Evolutionary conservation across 2,888 invertebrate genomes (phyloP), one percentile per base, ranked within the genome.

Genomic region (Caenorhabditis drosophilae): DNA sequence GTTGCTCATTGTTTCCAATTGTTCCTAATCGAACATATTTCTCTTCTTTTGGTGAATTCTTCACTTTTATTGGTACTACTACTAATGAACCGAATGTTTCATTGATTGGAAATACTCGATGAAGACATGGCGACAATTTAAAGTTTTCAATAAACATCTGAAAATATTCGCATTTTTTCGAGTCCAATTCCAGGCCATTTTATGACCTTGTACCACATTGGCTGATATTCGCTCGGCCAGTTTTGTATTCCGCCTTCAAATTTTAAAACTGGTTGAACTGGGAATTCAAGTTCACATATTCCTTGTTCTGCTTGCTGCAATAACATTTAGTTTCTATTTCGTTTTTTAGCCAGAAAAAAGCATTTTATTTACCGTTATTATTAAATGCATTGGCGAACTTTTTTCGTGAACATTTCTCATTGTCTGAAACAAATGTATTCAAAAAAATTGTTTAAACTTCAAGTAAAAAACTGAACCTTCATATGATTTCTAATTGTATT

Each of bases 291-390:
- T 1, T 42, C 46, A 15, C 50, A 61, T 3, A 46, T 23, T 40
- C 67, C 67, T 34, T 47, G 16, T 11, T 61, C 67, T 7, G 67
- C 67, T 44, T 54, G 50, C 51, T 59, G 35, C 40, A 42, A 53
- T 48, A 38, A 41, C 9, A n/a, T n/a, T n/a, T n/a, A n/a, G n/a
- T n/a, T n/a, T n/a, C n/a, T n/a, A 9, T 36, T 12, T 36, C 11
- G 18, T 41, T 26, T 26, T 26, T 16, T 18, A 1, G n/a, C n/a
- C n/a, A n/a, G n/a, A n/a, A n/a, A n/a, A 20, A 36, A 35, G 7
- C 35, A 51, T 35, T n/a, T 34, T 40, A 11, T 9, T 22, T 53
- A 59, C 59, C 27, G 36, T 42, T n/a, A 64, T 50, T 6, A 64
- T 58, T 26, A 16, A 15, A 31, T 64, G 64, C 2, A 58, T 54